Evolutionary conservation across 2,797 vertebrate genomes (phyloP).

Genomic region (Sebastes elongatus): DNA sequence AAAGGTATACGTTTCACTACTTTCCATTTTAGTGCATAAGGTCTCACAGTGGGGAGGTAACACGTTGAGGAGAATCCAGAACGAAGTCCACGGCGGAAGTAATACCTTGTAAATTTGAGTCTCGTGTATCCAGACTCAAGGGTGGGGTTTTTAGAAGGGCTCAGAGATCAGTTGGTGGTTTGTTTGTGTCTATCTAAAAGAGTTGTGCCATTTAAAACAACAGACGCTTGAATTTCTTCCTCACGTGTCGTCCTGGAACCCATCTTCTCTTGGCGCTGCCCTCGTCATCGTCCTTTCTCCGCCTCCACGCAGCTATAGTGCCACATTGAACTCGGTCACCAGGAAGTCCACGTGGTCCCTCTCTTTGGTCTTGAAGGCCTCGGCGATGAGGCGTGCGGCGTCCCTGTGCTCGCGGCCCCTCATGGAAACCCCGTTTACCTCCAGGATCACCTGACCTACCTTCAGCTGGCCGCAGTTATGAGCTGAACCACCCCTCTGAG

Average conservation of each 20-base stretch:
- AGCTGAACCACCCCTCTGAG: constrained; percentile 91
- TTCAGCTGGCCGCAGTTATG: constrained; percentile 96
- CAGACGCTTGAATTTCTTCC: constrained; percentile 6
- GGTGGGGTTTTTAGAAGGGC: constrained; percentile 13
- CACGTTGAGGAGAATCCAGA: constrained; percentile 58
- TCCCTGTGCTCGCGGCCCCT: constrained; percentile 93
- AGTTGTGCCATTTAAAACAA: constrained; percentile 69
- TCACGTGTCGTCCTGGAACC: neutral
- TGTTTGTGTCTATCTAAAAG: constrained; percentile 23
- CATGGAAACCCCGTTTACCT: constrained; percentile 91
- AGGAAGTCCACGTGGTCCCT: constrained; percentile 93
- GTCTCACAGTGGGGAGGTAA: constrained; percentile 71
- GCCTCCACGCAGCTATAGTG: constrained; percentile 81
- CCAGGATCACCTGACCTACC: constrained; percentile 97
- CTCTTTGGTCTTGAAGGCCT: constrained; percentile 98
- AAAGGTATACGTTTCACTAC: constrained; percentile 27
- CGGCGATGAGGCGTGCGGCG: constrained; percentile 93
- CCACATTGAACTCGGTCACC: constrained; percentile 96
- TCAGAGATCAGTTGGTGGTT: constrained; percentile 48
- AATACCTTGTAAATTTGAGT: constrained; percentile 23
- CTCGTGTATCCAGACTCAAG: constrained; percentile 10
- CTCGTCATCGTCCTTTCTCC: neutral
- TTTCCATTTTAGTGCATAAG: constrained; percentile 58
- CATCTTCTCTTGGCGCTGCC: neutral
- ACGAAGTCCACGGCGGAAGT: constrained; percentile 45